Percentiles rank a stretch among this genome's conserved stretches.
Evolutionary conservation across 2,888 invertebrate genomes (phyloP).

Genomic region (Thera obeliscata): DNA sequence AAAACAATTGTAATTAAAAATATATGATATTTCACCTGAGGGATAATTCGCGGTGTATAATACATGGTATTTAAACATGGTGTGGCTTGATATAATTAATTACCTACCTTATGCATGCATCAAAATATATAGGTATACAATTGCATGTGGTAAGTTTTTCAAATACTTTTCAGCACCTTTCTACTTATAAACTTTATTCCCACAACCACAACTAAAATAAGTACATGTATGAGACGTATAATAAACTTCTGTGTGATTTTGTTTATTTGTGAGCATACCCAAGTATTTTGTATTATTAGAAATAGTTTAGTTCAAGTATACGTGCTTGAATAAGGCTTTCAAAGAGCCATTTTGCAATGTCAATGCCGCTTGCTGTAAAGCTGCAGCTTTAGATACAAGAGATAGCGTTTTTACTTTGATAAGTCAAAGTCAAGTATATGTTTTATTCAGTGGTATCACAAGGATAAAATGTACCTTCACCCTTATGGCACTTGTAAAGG

Average conservation of each 20-base stretch:
- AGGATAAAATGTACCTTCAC: no score
- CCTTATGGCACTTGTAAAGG: no score
- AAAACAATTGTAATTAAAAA: no score
- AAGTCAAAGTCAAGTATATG: neutral
- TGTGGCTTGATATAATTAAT: no score
- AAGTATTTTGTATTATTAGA: constrained; percentile 50
- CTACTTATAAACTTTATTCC: neutral
- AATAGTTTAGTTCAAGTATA: constrained; percentile 51
- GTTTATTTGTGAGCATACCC: constrained; percentile 22
- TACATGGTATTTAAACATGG: no score
- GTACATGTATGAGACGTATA: neutral
- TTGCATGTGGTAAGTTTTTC: no score
- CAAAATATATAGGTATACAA: no score
- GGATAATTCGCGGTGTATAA: no score
- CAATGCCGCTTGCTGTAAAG: constrained; percentile 53
- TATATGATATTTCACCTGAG: no score
- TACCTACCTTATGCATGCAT: no score
- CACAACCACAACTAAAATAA: neutral
- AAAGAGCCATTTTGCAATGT: constrained; percentile 64
- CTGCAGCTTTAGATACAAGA: constrained; percentile 31
- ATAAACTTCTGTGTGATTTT: constrained; percentile 20
- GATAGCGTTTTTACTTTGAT: neutral
- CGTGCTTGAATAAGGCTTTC: constrained; percentile 65
- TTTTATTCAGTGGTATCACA: no score
- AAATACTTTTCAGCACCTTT: no score